Evolutionary conservation across 2,113 vertebrate genomes (phyloP).

Genomic region (Stictonetta naevosa): DNA sequence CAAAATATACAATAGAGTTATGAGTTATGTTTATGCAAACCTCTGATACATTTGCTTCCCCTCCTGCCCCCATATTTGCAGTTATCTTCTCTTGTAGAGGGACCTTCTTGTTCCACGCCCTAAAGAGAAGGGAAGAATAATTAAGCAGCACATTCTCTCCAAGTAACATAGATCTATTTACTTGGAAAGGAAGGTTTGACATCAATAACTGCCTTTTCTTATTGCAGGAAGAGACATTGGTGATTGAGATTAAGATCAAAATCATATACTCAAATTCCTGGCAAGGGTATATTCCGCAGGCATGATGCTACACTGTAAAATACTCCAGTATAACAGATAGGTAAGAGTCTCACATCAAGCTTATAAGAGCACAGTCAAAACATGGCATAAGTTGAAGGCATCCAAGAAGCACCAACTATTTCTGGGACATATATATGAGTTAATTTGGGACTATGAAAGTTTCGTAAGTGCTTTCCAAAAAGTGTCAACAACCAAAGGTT

Average conservation of each 20-base stretch:
- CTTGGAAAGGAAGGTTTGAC: neutral
- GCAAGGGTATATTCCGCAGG: neutral
- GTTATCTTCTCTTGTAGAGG: constrained; percentile 63
- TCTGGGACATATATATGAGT: neutral
- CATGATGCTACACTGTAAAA: neutral
- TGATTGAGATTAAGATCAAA: neutral
- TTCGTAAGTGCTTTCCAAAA: neutral
- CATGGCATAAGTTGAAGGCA: neutral
- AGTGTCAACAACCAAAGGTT: neutral
- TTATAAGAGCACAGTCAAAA: neutral
- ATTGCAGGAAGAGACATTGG: neutral
- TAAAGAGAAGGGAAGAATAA: neutral
- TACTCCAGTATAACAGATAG: neutral
- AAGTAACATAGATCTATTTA: neutral
- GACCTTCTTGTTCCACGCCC: constrained; percentile 42
- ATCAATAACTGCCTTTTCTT: neutral
- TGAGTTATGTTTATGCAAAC: neutral
- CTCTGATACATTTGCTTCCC: neutral
- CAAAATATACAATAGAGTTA: neutral
- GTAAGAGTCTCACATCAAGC: neutral
- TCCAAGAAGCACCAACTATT: neutral
- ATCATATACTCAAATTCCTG: neutral
- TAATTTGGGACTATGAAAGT: neutral
- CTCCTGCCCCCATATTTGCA: neutral
- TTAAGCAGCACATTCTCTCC: neutral